A percentile compares a stretch with the other conserved stretches of the same genome.
Conservation (phyloP, 2,888 invertebrate genomes). For the Lycaena phlaeas region DNA sequence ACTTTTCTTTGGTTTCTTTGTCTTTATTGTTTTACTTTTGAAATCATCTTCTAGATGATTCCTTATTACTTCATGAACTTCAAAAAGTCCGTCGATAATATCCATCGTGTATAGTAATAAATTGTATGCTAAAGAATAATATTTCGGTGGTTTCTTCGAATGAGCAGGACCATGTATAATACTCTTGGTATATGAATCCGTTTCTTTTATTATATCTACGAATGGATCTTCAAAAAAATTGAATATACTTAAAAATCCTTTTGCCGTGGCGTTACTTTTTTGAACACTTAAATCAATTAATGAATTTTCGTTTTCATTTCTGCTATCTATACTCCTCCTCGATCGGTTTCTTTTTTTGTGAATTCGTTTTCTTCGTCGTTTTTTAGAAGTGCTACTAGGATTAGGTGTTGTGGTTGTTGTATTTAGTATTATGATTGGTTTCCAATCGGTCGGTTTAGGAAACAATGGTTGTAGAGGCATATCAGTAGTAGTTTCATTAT, state of each 20-base stretch:
- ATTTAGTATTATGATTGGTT: constrained; percentile 42
- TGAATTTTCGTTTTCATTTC: not conserved
- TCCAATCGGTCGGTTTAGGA: constrained; percentile 43
- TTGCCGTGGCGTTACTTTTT: constrained; percentile 9
- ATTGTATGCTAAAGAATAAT: constrained; percentile 43
- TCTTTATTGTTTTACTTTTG: constrained; percentile 16
- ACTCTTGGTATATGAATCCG: no score
- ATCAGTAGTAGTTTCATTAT: constrained; percentile 20
- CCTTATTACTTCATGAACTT: constrained; percentile 34
- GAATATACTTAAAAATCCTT: constrained; percentile 32
- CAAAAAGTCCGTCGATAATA: constrained; percentile 41
- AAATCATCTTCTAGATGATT: constrained; percentile 24
- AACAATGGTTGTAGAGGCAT: constrained; percentile 12
- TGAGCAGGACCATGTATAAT: constrained; percentile 33
- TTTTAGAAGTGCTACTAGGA: constrained; percentile 23
- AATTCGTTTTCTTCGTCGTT: constrained; percentile 26
- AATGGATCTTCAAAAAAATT: constrained; percentile 33
- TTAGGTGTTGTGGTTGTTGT: constrained; percentile 20
- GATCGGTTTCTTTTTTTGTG: constrained; percentile 32
- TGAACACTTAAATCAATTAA: constrained; percentile 1
- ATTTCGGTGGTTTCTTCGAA: constrained; percentile 37
- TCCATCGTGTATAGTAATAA: constrained; percentile 44
- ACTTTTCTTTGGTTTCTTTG: constrained; percentile 12
- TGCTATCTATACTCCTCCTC: constrained; percentile 28
- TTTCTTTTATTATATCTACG: constrained; percentile 29